Conservation (phyloP, 2,888 invertebrate genomes). For the Oxycera nigricornis region DNA sequence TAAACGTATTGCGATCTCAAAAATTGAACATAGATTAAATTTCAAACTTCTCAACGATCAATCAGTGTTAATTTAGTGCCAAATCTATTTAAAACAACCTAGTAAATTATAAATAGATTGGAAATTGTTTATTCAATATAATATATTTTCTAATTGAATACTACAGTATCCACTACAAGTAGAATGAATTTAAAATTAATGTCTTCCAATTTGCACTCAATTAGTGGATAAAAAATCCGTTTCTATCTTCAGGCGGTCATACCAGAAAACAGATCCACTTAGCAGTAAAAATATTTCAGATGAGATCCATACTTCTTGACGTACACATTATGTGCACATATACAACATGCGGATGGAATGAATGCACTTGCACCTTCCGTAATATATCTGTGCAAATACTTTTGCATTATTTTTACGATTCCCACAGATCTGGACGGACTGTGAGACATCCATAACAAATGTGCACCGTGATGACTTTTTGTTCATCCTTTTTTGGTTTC, state of each 20-base stretch:
- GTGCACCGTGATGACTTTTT: constrained; percentile 15
- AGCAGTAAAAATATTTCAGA: constrained; percentile 11
- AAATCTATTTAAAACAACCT: no score
- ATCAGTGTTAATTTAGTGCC: no score
- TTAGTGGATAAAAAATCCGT: background rate
- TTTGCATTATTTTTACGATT: constrained; percentile 41
- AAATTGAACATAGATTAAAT: no score
- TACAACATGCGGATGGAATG: constrained; percentile 23
- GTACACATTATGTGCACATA: constrained; percentile 8
- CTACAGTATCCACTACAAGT: no score
- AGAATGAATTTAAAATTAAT: constrained; percentile 45
- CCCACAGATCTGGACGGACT: constrained; percentile 39
- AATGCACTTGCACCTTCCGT: constrained; percentile 40
- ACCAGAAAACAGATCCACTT: constrained; percentile 6
- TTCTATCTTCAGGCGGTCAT: background rate
- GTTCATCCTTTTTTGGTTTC: background rate
- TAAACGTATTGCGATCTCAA: no score
- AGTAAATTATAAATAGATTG: no score
- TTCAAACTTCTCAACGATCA: no score
- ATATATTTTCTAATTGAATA: no score
- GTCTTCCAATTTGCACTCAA: constrained; percentile 43
- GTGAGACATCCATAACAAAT: constrained; percentile 16
- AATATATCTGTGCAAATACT: constrained; percentile 28
- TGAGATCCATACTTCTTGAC: background rate
- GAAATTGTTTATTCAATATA: no score